Percentiles rank a stretch among this genome's conserved stretches.
These are phyloP conservation scores for Pelodytes ibericus DNA, from an alignment of 2,797 vertebrate species.

Conservation along the genomic window DNA sequence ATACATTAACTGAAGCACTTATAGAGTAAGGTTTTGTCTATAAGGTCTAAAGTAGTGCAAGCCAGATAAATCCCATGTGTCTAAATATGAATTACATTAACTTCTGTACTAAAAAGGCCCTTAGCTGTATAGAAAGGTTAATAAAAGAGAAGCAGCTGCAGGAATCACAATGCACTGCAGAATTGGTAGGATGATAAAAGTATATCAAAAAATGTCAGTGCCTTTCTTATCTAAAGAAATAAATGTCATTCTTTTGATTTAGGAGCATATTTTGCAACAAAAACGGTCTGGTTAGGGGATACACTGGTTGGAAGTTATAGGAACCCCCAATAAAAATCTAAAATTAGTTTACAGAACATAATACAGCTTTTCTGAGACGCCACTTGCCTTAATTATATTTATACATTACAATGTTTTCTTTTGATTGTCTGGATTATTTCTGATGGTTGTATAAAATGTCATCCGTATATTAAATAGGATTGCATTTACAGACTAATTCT, in stretches of 20 bases:
- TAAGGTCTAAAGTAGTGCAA: constrained; percentile 2
- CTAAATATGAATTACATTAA: constrained; percentile 47
- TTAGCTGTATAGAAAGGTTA: constrained; percentile 25
- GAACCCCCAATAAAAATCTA: background rate
- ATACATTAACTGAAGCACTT: constrained; percentile 31
- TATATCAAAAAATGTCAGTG: constrained; percentile 14
- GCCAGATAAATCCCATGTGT: constrained; percentile 30
- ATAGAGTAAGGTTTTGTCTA: constrained; percentile 15
- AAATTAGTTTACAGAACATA: constrained; percentile 36
- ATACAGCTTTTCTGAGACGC: constrained; percentile 28
- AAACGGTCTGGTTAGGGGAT: constrained; percentile 9
- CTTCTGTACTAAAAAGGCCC: constrained; percentile 39
- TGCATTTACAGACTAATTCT: constrained; percentile 27
- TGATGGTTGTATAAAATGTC: constrained; percentile 47
- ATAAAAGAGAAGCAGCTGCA: constrained; percentile 36
- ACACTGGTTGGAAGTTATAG: constrained; percentile 20
- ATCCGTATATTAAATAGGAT: constrained; percentile 40
- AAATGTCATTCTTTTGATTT: constrained; percentile 33
- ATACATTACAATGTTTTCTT: constrained; percentile 35
- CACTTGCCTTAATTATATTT: constrained; percentile 36
- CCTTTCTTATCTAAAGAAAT: constrained; percentile 12
- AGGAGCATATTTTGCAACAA: constrained; percentile 16
- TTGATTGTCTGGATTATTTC: constrained; percentile 45
- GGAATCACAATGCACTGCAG: constrained; percentile 34
- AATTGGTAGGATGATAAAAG: constrained; percentile 26